Evolutionary conservation across 1,140 invertebrate genomes (phyloP), one percentile per base, ranked within the genome.

Genomic region (Cepaea nemoralis): DNA sequence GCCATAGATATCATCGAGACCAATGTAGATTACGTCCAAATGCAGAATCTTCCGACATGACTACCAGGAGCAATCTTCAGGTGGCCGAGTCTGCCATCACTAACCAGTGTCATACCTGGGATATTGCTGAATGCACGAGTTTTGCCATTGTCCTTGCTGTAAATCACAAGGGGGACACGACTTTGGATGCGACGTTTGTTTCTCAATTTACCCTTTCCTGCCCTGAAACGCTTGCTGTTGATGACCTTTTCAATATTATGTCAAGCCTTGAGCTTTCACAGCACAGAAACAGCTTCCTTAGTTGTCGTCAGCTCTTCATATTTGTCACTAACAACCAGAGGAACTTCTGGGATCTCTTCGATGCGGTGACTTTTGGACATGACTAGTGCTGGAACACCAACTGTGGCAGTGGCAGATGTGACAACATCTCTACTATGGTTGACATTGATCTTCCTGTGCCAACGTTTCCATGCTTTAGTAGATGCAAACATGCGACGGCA

Each of bases 401-500:
- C 95, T 24, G 98, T 98, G 88, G 99, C 98, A 88, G 99, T 96
- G 59, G 98, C 97, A 40, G 98, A 99, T 69, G 96, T 96, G 83
- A 99, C 92, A 83, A 98, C 98, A 88, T 98, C 99, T 85, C 99
- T 94, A 88, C 97, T 96, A 93, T 99, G 98, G 88, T 98, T 98
- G 14, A 98, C 94, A 91, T 99, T 99, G 80, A 99, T 95, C 87
- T 95, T 95, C 85, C 98, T 94, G 92, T 99, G 98, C 99, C 99
- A 99, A 87, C 97, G 95, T 85, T 99, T 94, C 96, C 96, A 99
- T 3, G 95, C 96, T 92, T 99, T 99, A 45, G 98, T 99, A 5
- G 98, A 98, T 10, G 98, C 98, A 93, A 99, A 99, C 98, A 99
- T 99, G 82, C 98, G 96, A 80, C 99, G 99, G 87, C 98, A 98